Evolutionary conservation across 2,888 invertebrate species (phyloP), one percentile per base, ranked within the genome.

Genomic region (Scaptomyza cyrtandrae): DNA sequence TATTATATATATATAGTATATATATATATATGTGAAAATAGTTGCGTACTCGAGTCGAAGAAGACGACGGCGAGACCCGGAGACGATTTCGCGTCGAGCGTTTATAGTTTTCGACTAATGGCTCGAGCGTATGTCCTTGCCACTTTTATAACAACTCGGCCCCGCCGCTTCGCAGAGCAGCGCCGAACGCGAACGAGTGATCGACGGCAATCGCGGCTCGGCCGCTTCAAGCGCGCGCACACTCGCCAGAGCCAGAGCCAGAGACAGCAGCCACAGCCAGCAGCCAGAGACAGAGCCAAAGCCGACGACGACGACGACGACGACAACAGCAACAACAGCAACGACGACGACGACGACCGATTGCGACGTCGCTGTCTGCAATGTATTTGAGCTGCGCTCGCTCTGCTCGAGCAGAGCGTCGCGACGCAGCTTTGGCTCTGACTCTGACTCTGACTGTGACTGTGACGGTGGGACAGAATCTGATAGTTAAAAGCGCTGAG

Each of bases 21-120:
- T 19, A 19, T 19, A 19, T 31, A 7, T 31, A 31, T 31, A 37
- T 37, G 5, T n/a, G 64, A 70, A 70, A 70, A 70, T 77, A 65
- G 77, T 75, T 78, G 81, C 75, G 70, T 78, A 75, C 67, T 78
- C 72, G 67, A 71, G 77, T 69, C 73, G 74, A 72, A 71, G 66
- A 70, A 69, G 59, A 56, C 62, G 73, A 57, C 75, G 67, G 72
- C 64, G 69, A 80, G 70, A 88, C 81, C 84, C 82, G 86, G 79
- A 89, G 89, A 88, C 90, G 90, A 90, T 91, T 90, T 90, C 89
- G 88, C 90, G 86, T 88, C 90, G 84, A 90, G 90, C 91, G 91
- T 89, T 91, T 90, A 91, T 91, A 92, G 91, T 90, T 92, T 91
- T 91, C 92, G 90, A 92, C 92, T 92, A 92, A 91, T 91, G 91